A percentile compares a stretch with the other conserved stretches of the same genome.
Conservation (phyloP, 2,888 invertebrate species). For the Mesorhabditis spiculigera region DNA sequence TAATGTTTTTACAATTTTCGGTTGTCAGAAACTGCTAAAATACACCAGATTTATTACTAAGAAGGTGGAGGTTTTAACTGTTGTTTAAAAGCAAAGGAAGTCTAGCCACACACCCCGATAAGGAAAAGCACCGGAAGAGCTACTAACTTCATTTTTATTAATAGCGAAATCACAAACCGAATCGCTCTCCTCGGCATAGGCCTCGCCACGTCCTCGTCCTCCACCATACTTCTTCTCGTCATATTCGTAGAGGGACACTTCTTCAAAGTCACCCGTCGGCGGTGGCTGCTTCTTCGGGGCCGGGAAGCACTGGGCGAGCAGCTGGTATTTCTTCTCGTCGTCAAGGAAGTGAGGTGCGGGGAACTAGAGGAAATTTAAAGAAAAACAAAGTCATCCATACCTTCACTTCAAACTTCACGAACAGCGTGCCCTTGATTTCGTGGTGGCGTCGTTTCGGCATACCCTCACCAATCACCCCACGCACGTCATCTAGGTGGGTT, state of each 20-base stretch:
- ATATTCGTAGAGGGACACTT: conserved; percentile 70
- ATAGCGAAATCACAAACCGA: not conserved
- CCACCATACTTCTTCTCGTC: conserved; percentile 51
- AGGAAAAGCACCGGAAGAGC: no score
- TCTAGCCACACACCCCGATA: no score
- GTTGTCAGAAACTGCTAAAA: no score
- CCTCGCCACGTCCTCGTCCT: conserved; percentile 65
- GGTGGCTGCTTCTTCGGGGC: not conserved
- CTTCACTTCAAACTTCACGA: conserved; percentile 78
- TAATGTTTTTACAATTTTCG: no score
- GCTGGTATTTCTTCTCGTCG: conserved; percentile 38
- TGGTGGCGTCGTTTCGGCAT: conserved; percentile 70
- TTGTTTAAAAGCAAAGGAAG: no score
- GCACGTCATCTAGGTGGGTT: conserved; percentile 64
- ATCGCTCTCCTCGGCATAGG: conserved; percentile 67
- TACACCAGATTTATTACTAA: no score
- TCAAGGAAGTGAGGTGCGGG: conserved; percentile 77
- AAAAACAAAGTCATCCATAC: not conserved
- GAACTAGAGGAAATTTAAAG: conserved; percentile 67
- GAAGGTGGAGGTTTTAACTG: no score
- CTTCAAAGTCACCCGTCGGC: conserved; percentile 54
- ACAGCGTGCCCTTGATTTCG: conserved; percentile 72
- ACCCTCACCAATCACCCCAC: conserved; percentile 78
- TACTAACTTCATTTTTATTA: no score
- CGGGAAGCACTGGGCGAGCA: conserved; percentile 5